These are phyloP conservation scores for Serranus cabrilla DNA, from an alignment of 2,797 vertebrate genomes.

Conservation along the genomic window DNA sequence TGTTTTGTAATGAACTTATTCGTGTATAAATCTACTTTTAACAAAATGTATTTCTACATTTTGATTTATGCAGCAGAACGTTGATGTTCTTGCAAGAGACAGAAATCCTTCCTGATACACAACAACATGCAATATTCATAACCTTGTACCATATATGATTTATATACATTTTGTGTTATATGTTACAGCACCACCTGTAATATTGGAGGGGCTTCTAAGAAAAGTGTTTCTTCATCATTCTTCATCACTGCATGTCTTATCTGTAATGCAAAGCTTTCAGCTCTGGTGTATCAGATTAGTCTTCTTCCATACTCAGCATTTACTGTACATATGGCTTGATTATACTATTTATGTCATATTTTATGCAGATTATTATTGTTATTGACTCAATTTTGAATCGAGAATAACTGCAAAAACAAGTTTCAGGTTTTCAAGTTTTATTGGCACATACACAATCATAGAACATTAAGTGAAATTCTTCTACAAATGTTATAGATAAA, in stretches of 20 bases:
- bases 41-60: background rate
- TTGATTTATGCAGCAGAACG: background rate
- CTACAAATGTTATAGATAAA: too few relatives aligned
- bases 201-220: constrained; percentile 4
- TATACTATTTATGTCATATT: too few relatives aligned
- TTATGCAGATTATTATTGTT: too few relatives aligned
- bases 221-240: constrained; percentile 6
- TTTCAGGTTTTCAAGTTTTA: too few relatives aligned
- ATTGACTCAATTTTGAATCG: too few relatives aligned
- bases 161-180: constrained; percentile 41
- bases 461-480: too few relatives aligned
- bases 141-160: constrained; percentile 23
- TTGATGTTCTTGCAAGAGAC: background rate
- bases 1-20: too few relatives aligned
- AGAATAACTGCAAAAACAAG: too few relatives aligned
- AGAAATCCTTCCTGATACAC: background rate
- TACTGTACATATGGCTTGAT: background rate
- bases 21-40: too few relatives aligned
- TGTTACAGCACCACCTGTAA: constrained; percentile 25
- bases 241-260: background rate
- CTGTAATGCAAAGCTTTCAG: background rate
- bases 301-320: background rate
- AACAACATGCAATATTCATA: constrained; percentile 37
- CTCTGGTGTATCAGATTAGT: background rate
- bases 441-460: too few relatives aligned